Percentiles rank a stretch among this genome's conserved stretches.
These are phyloP conservation scores for Oplegnathus fasciatus DNA, from an alignment of 2,113 vertebrate species.

Conservation along the genomic window DNA sequence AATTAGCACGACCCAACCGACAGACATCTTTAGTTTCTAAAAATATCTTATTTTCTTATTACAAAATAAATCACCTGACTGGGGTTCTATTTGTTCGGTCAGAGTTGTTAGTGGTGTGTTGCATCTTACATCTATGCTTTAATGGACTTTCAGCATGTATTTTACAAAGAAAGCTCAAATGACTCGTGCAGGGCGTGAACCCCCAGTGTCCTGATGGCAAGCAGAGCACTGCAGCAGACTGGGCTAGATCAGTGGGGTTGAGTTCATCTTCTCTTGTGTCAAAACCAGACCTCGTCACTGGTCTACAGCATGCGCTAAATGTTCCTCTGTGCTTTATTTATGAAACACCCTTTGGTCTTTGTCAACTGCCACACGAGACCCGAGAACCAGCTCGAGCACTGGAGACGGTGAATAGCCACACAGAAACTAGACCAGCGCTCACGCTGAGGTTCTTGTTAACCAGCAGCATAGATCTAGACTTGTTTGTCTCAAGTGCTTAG, in stretches of 20 bases:
- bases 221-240: background rate
- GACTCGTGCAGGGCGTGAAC: background rate
- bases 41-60: background rate
- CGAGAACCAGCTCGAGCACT: background rate
- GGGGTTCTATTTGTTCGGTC: background rate
- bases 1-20: background rate
- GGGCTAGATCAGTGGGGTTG: background rate
- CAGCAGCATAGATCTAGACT: constrained; percentile 33
- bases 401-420: background rate
- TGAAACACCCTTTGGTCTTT: too few species aligned
- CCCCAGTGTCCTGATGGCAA: background rate
- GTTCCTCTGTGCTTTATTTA: background rate
- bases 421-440: constrained; percentile 19
- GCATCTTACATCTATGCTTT: background rate
- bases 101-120: background rate
- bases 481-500: constrained; percentile 48
- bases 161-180: background rate
- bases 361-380: background rate
- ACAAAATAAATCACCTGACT: background rate
- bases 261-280: background rate
- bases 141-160: background rate
- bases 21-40: background rate
- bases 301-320: background rate
- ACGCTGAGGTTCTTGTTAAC: constrained; percentile 11
- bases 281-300: background rate